A percentile compares a stretch with the other conserved stretches of the same genome.
These are phyloP conservation scores for Petromus typicus DNA, from an alignment of 2,113 vertebrate species.

Conservation along the genomic window DNA sequence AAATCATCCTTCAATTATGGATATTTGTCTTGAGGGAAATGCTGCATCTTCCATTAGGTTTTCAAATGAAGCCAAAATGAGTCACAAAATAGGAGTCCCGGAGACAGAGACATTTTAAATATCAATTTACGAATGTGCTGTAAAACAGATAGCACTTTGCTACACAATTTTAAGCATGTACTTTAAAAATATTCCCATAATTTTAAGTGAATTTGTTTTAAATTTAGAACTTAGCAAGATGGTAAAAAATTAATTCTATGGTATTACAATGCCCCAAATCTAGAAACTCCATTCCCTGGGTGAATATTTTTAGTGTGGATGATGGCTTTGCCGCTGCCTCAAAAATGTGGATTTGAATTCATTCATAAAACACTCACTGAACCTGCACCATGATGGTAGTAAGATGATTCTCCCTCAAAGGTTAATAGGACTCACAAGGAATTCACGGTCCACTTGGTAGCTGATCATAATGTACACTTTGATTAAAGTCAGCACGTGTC, in stretches of 20 bases:
- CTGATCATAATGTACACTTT: background rate
- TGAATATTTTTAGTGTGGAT: background rate
- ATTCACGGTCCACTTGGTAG: background rate
- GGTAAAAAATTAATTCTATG: background rate
- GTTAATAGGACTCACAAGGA: background rate
- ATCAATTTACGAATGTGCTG: background rate
- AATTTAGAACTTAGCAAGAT: background rate
- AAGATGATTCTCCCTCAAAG: background rate
- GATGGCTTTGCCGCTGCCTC: background rate
- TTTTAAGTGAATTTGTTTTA: constrained; percentile 41
- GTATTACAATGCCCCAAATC: background rate
- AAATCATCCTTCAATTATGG: background rate
- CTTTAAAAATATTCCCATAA: background rate
- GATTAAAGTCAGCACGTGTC: background rate
- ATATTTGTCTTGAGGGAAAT: background rate
- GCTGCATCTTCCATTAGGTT: background rate
- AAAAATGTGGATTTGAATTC: background rate
- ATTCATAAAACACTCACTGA: background rate
- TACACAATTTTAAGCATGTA: background rate
- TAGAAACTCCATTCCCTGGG: background rate
- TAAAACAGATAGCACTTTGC: background rate
- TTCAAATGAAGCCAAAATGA: background rate
- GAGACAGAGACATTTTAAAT: background rate
- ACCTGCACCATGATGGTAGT: background rate
- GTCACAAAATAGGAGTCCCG: background rate